Evolutionary conservation across 2,888 invertebrate genomes (phyloP).

Genomic region (Latrodectus hesperus): DNA sequence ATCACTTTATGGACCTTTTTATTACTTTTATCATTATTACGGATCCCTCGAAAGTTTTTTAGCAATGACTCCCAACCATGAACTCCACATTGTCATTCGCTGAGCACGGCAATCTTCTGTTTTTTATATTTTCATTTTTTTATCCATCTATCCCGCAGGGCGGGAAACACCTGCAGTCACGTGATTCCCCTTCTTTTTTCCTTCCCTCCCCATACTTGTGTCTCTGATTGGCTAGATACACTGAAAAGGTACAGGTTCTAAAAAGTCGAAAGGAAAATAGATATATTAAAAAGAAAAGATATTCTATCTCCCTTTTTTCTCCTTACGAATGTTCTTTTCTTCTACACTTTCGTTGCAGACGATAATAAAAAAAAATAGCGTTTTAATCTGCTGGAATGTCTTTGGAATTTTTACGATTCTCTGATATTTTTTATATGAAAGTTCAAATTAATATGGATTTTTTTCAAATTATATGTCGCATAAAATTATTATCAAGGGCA

Average conservation of each 20-base stretch:
- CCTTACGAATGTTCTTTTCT: constrained; percentile 6
- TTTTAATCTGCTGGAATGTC: constrained; percentile 47
- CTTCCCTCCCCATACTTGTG: constrained; percentile 17
- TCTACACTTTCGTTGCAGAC: constrained; percentile 8
- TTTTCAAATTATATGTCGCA: background rate
- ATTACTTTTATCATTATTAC: constrained; percentile 31
- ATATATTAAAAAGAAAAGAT: constrained; percentile 24
- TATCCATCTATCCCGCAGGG: constrained; percentile 22
- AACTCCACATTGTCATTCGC: constrained; percentile 57
- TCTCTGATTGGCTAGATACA: constrained; percentile 53
- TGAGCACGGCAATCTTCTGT: constrained; percentile 15
- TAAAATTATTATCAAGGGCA: background rate
- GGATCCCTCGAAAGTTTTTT: constrained; percentile 7
- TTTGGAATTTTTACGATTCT: constrained; percentile 24
- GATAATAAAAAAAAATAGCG: constrained; percentile 35
- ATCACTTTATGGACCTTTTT: constrained; percentile 2
- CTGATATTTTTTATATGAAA: background rate
- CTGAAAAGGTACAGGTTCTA: constrained; percentile 54
- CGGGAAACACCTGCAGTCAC: constrained; percentile 62
- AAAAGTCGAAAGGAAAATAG: constrained; percentile 25
- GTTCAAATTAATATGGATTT: background rate
- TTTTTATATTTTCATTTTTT: constrained; percentile 6
- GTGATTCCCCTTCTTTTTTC: constrained; percentile 23
- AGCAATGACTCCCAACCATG: constrained; percentile 12
- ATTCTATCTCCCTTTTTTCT: constrained; percentile 19